A percentile compares a stretch with the other conserved stretches of the same genome.
Conservation (phyloP, 1,140 invertebrate species). For the Brachionus sp. region DNA sequence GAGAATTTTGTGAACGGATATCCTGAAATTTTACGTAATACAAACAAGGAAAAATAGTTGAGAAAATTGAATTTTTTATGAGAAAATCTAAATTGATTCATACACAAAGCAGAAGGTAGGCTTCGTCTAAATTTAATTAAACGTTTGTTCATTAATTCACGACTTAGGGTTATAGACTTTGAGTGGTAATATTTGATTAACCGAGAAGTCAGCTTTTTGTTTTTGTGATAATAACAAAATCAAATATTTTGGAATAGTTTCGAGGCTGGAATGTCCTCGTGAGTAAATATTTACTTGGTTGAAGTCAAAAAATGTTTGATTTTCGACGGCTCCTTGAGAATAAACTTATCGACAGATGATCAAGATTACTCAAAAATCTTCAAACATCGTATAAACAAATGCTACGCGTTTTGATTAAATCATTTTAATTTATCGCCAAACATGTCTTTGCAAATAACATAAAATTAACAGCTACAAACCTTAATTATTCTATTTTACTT, state of each 20-base stretch:
- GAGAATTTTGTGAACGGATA: constrained; percentile 10
- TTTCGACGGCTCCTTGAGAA: background rate
- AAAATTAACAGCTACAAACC: background rate
- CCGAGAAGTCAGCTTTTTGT: background rate
- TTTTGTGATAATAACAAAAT: background rate
- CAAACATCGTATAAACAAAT: background rate
- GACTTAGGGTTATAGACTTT: background rate
- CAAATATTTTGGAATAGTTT: constrained; percentile 10
- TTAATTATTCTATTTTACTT: background rate
- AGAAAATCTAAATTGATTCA: background rate
- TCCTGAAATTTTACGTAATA: constrained; percentile 33
- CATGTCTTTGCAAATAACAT: background rate
- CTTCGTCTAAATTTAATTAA: background rate
- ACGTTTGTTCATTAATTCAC: background rate
- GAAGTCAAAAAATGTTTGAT: background rate
- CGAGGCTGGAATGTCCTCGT: background rate
- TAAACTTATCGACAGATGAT: background rate
- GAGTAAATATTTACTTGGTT: background rate
- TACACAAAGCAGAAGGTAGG: background rate
- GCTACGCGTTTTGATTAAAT: background rate
- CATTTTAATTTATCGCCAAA: background rate
- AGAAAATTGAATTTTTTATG: constrained; percentile 14
- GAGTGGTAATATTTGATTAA: background rate
- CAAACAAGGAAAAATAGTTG: constrained; percentile 5
- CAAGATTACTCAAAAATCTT: background rate